Evolutionary conservation across 2,797 vertebrate species (phyloP).

Genomic region (Meda fulgida): DNA sequence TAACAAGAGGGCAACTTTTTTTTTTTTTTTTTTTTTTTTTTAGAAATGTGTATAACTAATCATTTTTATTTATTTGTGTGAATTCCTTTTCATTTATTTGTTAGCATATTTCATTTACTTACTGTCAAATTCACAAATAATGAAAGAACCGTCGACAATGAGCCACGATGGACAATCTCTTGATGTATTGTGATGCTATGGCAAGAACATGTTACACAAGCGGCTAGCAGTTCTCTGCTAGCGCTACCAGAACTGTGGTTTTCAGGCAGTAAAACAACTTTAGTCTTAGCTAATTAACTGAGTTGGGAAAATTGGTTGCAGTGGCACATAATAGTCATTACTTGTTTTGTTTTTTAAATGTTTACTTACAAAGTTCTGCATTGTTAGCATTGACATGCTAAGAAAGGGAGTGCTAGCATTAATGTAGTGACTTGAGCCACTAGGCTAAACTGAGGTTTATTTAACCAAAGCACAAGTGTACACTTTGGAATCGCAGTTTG

Average conservation of each 20-base stretch:
- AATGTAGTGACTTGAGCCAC: background rate
- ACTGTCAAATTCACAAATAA: slow-evolving; percentile 8
- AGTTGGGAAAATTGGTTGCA: background rate
- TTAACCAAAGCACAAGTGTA: background rate
- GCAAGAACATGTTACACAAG: slow-evolving; percentile 5
- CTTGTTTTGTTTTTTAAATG: background rate
- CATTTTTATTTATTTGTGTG: slow-evolving; percentile 37
- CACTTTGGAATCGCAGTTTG: background rate
- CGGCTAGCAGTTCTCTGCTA: background rate
- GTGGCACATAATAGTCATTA: background rate
- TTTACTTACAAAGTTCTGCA: slow-evolving; percentile 16
- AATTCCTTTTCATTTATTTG: background rate
- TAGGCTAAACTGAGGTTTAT: background rate
- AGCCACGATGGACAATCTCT: slow-evolving; percentile 20
- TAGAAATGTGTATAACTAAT: slow-evolving; percentile 28
- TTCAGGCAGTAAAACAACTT: slow-evolving; percentile 4
- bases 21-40: background rate
- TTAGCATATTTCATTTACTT: background rate
- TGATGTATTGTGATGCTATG: slow-evolving; percentile 5
- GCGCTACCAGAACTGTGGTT: slow-evolving; percentile 3
- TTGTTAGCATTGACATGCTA: slow-evolving; percentile 7
- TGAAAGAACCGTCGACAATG: background rate
- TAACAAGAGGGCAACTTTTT: background rate
- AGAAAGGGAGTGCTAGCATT: slow-evolving; percentile 7
- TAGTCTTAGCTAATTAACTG: slow-evolving; percentile 4